Percentiles rank a stretch among this genome's conserved stretches.
Conservation (phyloP, 2,113 vertebrate genomes). For the Elanoides forficatus region DNA sequence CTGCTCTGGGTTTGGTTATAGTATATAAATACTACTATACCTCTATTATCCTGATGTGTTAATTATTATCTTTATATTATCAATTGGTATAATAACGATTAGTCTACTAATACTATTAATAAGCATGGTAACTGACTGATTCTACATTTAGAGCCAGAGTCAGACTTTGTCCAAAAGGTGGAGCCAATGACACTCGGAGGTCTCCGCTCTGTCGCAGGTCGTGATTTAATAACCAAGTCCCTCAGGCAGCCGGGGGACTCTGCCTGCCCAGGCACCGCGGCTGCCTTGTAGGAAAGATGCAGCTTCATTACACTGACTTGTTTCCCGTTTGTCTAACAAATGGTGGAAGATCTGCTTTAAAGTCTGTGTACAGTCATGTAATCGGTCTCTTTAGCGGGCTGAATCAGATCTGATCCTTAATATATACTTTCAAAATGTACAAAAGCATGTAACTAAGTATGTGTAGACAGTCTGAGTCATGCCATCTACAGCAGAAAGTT, state of each 20-base stretch:
- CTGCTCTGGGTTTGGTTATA: background rate
- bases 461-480: background rate
- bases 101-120: background rate
- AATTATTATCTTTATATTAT: background rate
- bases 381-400: background rate
- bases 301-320: background rate
- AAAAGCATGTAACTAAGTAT: background rate
- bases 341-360: background rate
- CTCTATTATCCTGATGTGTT: background rate
- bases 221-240: background rate
- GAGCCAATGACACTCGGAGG: background rate
- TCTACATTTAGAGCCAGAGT: background rate
- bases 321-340: background rate
- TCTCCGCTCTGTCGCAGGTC: background rate
- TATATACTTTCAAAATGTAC: background rate
- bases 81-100: background rate
- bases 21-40: background rate
- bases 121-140: background rate
- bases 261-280: background rate
- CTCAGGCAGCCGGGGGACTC: background rate
- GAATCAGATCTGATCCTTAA: background rate
- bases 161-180: background rate
- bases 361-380: background rate
- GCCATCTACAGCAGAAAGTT: background rate
- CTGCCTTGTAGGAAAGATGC: background rate